Base-by-base conservation (phyloP, 2,113 vertebrate species). In the Ptychochromis oligacanthus region DNA sequence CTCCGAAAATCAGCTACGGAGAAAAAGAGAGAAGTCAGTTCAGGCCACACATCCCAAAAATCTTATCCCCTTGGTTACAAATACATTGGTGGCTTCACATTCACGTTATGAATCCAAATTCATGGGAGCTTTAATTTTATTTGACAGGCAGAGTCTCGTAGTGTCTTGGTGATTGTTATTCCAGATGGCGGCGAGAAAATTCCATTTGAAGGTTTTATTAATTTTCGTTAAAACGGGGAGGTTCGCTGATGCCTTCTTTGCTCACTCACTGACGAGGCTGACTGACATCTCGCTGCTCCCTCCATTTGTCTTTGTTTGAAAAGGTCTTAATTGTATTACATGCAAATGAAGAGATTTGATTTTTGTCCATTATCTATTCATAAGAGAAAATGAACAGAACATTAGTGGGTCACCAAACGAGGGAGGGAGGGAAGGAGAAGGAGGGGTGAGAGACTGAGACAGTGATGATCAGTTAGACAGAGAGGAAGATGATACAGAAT, bases 331-430 rank as follows among this genome's bases (percentile, higher is more conserved):
- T 98, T 97, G 95, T 96, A 97, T 99, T 98, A 97, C 97, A 98
- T 97, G 96, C 97, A 97, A 97, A 99, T 98, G 97, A 98, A 98
- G 97, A 97, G 97, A 98, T 97, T 98, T 96, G 97, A 97, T 98
- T 98, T 97, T 95, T 96, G 96, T 81, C 96, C 96, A 98, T 98
- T 98, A 98, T 98, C 97, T 98, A 90, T 97, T 97, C 97, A 98
- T 98, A 98, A 98, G 97, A 97, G 93, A 97, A 96, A 97, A 96
- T 98, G 97, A 97, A 97, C 96, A 97, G 96, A 97, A 96, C 96
- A 97, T 98, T 97, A 97, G 96, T 95, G 97, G 97, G 97, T 97
- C 97, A 98, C 75, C 87, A 91, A 96, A 96, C 96, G 96, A 96
- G 95, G 96, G 96, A 94, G 76, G 75, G 80, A 14, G n/a, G 7